These are phyloP conservation scores for Scopus umbretta DNA, from an alignment of 2,113 vertebrate genomes.

Conservation along the genomic window DNA sequence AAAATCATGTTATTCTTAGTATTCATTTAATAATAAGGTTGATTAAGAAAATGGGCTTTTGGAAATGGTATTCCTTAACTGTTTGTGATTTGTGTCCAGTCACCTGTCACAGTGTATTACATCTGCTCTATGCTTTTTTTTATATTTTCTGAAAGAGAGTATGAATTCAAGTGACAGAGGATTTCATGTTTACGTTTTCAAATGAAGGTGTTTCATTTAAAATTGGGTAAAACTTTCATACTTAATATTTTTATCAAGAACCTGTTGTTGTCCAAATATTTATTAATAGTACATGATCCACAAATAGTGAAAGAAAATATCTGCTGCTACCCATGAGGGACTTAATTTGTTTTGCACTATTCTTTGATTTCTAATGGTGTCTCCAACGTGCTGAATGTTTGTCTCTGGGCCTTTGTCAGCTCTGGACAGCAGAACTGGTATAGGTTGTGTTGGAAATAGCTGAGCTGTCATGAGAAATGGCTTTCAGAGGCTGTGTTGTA, in stretches of 20 bases:
- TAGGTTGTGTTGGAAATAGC: background rate
- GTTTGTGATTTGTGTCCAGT: background rate
- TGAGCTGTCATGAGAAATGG: background rate
- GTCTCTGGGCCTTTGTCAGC: background rate
- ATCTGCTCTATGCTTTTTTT: background rate
- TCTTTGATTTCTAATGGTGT: background rate
- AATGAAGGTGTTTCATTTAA: background rate
- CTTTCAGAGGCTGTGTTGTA: background rate
- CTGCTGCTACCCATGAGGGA: background rate
- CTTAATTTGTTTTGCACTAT: background rate
- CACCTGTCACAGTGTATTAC: background rate
- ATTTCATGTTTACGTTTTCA: background rate
- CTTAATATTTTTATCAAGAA: background rate
- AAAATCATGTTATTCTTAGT: background rate
- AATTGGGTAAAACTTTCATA: background rate
- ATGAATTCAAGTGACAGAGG: background rate
- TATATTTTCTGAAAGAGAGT: background rate
- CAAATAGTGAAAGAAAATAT: background rate
- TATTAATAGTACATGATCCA: background rate
- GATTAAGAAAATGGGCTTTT: background rate
- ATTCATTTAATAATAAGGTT: background rate
- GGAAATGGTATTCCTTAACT: background rate
- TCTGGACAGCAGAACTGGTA: background rate
- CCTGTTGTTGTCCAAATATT: background rate
- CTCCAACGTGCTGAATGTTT: background rate